phyloP scores from a whole-genome alignment of 1,140 invertebrate species.

The Mizuhopecten yessoensis region DNA sequence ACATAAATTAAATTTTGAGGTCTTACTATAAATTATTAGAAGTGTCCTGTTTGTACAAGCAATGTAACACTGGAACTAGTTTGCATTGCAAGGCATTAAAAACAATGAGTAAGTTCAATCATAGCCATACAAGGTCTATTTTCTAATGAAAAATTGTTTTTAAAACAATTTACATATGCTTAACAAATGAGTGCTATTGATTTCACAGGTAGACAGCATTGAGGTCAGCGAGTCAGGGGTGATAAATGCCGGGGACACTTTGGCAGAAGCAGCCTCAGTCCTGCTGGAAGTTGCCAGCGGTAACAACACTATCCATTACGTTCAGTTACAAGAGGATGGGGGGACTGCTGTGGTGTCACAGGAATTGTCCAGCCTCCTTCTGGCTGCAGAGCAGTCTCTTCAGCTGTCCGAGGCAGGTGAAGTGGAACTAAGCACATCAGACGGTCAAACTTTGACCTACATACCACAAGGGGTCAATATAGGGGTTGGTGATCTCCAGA shows the following conservation, averaged over 20 bases:
- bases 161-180: too few species aligned
- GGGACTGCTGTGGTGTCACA: constrained; percentile 59
- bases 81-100: neutral
- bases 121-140: too few species aligned
- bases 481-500: constrained; percentile 7
- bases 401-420: neutral
- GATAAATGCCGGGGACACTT: neutral
- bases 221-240: neutral
- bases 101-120: neutral
- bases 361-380: constrained; percentile 68
- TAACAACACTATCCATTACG: constrained; percentile 65
- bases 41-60: neutral
- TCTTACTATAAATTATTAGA: too few species aligned
- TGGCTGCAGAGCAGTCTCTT: constrained; percentile 65
- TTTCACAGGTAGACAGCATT: neutral
- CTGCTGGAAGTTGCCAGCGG: constrained; percentile 64
- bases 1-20: too few species aligned
- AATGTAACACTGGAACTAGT: neutral
- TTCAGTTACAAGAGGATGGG: constrained; percentile 61
- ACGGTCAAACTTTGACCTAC: neutral
- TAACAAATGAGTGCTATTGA: too few species aligned
- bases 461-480: neutral
- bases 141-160: too few species aligned
- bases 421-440: neutral
- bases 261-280: constrained; percentile 50